Base-by-base conservation (phyloP, 2,113 vertebrate genomes). In the Serinus canaria region DNA sequence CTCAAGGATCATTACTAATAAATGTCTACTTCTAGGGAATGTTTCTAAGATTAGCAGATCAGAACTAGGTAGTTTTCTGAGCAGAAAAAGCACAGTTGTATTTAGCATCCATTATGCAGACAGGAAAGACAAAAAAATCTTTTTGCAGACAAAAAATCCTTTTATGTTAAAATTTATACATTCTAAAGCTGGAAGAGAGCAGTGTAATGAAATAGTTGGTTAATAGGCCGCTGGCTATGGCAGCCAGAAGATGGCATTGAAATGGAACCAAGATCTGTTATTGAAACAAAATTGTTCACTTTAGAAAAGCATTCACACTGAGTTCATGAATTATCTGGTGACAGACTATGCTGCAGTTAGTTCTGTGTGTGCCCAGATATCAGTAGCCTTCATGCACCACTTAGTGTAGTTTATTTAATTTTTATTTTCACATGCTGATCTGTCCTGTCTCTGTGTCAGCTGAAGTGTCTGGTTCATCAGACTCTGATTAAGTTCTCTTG, bases 351-450 rank as follows among this genome's bases (percentile, higher is more conserved):
- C 49, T 64, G 39, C 62, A 44, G 49, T 50, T 31, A 52, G 24
- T 14, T 35, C 37, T 69, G 37, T 66, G 25, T 37, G 14, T 80
- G 44, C 43, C 9, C 63, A 25, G 47, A 5, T 89, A 35, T 11
- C 35, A 55, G 27, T 17, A 67, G 47, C 67, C 31, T 78, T 82
- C 56, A 56, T 37, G 52, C 39, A 46, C 39, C 44, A 15, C 58
- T 83, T 33, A 64, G 44, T 13, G 6, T 15, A 30, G n/a, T 78
- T 78, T 39, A 37, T 82, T 80, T 64, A 41, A 35, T 60, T 84
- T 77, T 60, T 30, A 47, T 24, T 74, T 95, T 64, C 33, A 39
- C 0, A 0, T 3, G 8, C 59, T 21, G 13, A 17, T 25, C 47
- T 77, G 50, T 84, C 79, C 69, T 68, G 17, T 43, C 39, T 78